phyloP scores from a whole-genome alignment of 2,797 vertebrate genomes.

The Chiroxiphia lanceolata region DNA sequence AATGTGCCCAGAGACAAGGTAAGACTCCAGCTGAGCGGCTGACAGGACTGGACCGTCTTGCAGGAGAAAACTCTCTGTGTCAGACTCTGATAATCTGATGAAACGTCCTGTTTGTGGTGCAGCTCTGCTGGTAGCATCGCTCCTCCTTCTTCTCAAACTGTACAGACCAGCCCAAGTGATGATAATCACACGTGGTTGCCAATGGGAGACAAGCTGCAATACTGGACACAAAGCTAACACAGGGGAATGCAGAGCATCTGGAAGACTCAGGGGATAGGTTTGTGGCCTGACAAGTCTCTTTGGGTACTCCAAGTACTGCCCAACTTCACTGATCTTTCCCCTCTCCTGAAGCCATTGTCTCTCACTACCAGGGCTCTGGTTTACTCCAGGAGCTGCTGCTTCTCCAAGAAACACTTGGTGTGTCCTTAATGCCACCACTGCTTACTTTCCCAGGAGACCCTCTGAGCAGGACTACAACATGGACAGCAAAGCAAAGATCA shows the following conservation, averaged over 20 bases:
- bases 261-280: neutral
- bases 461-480: neutral
- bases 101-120: neutral
- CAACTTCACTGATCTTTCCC: neutral
- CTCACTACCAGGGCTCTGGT: neutral
- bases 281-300: neutral
- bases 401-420: neutral
- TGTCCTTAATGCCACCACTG: neutral
- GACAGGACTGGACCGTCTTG: neutral
- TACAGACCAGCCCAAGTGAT: neutral
- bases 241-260: neutral
- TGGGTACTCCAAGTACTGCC: neutral
- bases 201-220: neutral
- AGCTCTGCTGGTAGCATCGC: neutral
- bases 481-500: neutral
- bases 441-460: neutral
- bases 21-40: rapidly evolving
- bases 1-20: neutral
- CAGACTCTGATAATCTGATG: neutral
- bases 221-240: neutral
- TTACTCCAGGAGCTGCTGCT: neutral
- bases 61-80: neutral
- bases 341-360: neutral
- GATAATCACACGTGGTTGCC: rapidly evolving
- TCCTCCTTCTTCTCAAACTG: neutral